Conservation (phyloP, 2,113 vertebrate genomes). For the Platanista minor region DNA sequence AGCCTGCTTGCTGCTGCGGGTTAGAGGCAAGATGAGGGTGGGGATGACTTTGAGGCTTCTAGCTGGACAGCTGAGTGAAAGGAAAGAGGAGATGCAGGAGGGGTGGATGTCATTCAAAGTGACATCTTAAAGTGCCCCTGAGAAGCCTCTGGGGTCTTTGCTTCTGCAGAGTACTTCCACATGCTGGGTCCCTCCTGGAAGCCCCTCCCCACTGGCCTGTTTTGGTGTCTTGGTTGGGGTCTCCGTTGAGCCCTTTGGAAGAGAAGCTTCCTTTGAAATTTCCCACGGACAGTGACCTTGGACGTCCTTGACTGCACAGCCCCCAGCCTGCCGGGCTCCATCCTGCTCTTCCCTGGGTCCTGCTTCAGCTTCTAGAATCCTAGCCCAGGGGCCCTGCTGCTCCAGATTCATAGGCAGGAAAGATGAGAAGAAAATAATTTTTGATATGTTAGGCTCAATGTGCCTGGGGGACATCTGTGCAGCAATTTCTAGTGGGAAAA, state of each 20-base stretch:
- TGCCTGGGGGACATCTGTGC: neutral
- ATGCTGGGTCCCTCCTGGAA: neutral
- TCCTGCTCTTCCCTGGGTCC: neutral
- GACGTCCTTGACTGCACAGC: neutral
- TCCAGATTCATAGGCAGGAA: neutral
- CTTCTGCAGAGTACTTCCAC: neutral
- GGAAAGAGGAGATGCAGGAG: neutral
- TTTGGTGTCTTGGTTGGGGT: neutral
- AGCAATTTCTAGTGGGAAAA: neutral
- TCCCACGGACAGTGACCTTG: neutral
- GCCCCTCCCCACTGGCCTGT: neutral
- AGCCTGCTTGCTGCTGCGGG: neutral
- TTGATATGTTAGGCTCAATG: neutral
- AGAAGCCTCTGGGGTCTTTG: neutral
- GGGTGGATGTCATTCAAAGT: neutral
- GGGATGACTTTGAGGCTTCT: neutral
- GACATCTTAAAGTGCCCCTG: neutral
- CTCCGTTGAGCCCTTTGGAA: neutral
- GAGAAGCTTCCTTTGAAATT: neutral
- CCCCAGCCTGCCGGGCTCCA: neutral
- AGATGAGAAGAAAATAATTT: neutral
- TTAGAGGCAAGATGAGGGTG: neutral
- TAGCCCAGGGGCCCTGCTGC: neutral
- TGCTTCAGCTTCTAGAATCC: neutral
- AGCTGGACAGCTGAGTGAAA: neutral